These are phyloP conservation scores for Helarctos malayanus DNA, from an alignment of 2,797 vertebrate genomes.

Conservation along the genomic window DNA sequence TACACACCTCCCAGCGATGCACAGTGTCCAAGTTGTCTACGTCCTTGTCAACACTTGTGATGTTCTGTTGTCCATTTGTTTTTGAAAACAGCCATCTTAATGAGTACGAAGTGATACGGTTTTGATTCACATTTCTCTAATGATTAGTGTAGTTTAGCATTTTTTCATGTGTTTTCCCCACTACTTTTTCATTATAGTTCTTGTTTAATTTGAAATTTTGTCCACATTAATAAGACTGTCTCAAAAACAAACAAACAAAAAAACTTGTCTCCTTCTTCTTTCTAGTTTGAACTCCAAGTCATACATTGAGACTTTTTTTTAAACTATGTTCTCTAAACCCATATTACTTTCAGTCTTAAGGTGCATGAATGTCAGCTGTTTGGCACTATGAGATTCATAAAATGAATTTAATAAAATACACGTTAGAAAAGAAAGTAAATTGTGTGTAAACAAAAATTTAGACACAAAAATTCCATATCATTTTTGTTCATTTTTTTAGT, in stretches of 20 bases:
- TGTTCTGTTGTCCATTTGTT: not conserved
- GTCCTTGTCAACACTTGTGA: not conserved
- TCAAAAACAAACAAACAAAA: not conserved
- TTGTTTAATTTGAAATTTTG: conserved; percentile 20
- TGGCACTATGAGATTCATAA: not conserved
- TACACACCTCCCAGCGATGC: not conserved
- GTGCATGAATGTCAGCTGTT: not conserved
- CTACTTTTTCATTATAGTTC: not conserved
- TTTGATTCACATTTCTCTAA: not conserved
- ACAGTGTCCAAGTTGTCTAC: not conserved
- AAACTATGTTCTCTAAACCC: not conserved
- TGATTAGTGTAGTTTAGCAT: not conserved
- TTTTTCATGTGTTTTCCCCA: not conserved
- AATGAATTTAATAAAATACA: not conserved
- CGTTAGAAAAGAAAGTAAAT: not conserved
- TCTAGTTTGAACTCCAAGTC: not conserved
- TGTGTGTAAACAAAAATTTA: not conserved
- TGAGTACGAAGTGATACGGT: not conserved
- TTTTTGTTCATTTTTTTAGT: not conserved
- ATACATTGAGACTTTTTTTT: not conserved
- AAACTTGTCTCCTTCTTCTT: not conserved
- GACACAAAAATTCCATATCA: not conserved
- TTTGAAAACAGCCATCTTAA: not conserved
- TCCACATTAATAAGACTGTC: not conserved
- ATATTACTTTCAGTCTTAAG: not conserved